Evolutionary conservation across 2,888 invertebrate species (phyloP).

Genomic region (Drosophila parthenogenetica): DNA sequence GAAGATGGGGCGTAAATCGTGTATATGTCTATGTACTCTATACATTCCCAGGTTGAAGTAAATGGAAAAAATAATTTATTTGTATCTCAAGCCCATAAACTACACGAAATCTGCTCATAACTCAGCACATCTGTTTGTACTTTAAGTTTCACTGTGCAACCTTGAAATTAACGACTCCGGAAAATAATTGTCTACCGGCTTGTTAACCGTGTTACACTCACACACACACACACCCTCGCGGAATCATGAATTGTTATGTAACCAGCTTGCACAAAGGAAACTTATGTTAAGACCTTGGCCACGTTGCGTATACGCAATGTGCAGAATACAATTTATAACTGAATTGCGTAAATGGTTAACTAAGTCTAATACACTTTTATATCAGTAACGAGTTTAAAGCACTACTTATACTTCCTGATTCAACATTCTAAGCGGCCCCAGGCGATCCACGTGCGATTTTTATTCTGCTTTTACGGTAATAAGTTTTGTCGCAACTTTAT

Average conservation of each 20-base stretch:
- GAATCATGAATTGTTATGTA: not conserved
- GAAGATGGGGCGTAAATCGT: not conserved
- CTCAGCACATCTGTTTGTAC: not conserved
- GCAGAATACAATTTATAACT: conserved; percentile 43
- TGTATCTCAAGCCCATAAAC: not conserved
- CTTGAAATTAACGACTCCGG: not conserved
- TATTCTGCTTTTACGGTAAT: conserved; percentile 45
- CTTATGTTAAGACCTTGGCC: conserved; percentile 5
- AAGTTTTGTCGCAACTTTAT: conserved; percentile 28
- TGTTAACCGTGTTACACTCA: not conserved
- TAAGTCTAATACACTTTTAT: conserved; percentile 18
- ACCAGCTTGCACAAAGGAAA: conserved; percentile 11
- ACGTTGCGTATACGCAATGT: conserved; percentile 48
- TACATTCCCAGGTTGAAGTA: not conserved
- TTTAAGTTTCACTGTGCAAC: not conserved
- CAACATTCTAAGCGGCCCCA: conserved; percentile 32
- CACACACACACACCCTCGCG: not conserved
- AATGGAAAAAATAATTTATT: not conserved
- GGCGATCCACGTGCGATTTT: conserved; percentile 23
- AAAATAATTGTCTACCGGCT: not conserved
- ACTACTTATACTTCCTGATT: not conserved
- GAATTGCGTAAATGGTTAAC: conserved; percentile 13
- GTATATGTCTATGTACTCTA: too few relatives aligned
- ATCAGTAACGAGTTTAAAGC: conserved; percentile 5
- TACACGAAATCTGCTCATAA: not conserved